Evolutionary conservation across 2,888 invertebrate species (phyloP), one percentile per base, ranked within the genome.

Genomic region (Dichetophora obliterata): DNA sequence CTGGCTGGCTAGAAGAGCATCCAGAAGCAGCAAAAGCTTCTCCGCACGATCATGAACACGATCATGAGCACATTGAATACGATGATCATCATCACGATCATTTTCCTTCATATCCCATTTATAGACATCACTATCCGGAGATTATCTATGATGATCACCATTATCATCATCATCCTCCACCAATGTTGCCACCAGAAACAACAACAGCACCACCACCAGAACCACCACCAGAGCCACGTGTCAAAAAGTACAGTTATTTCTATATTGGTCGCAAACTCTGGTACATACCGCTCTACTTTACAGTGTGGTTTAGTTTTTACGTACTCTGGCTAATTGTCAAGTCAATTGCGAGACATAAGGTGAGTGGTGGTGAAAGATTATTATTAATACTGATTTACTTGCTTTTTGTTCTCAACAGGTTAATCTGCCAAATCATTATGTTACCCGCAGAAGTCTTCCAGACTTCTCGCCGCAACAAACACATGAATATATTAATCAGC

Each of bases 241-340:
- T 91, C 16, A 91, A 91, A 80, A 91, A 91, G 82, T 93, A 93
- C 87, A 93, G 93, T 82, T 93, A 93, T 86, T 93, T 93, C 83
- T 93, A 92, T 83, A 91, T 93, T 79, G 93, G 93, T 0, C 91
- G 92, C 77, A 93, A 93, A 82, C 89, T 94, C 1, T 94, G 93
- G 93, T 94, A 93, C 84, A 90, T 93, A 75, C 94, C 94, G 0
- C 86, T 94, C 63, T 93, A 93, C 86, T 94, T 94, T 83, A 93
- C 93, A 74, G 91, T 93, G 8, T 94, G 89, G 88, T 90, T 90
- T 75, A 88, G 88, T 79, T 90, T 93, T 81, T 94, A 94, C 83
- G 91, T 93, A 0, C 91, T 92, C 0, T 92, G 92, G 77, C 86
- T 94, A 31, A 92, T 94, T 78, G 85, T 93, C 31, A 93, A 93